Conservation (phyloP, 2,797 vertebrate genomes). For the Pangasius krempfi region DNA sequence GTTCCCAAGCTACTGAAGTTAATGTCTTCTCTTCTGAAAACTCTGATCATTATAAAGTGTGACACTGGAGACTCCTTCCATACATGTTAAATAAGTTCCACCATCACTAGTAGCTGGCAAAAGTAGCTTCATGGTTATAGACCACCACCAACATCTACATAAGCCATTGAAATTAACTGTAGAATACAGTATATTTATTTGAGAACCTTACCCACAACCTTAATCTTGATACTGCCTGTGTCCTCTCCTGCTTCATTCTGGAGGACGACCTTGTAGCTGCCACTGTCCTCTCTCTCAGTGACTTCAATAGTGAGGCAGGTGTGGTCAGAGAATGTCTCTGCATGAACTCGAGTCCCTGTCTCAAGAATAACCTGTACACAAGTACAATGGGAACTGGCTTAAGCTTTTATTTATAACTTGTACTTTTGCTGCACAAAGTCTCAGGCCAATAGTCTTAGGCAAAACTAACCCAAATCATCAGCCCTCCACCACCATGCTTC, state of each 20-base stretch:
- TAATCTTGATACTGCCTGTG: constrained; percentile 87
- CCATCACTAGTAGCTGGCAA: neutral
- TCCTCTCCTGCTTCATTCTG: constrained; percentile 98
- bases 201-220: constrained; percentile 90
- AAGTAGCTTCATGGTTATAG: neutral
- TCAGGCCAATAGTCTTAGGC: neutral
- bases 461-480: no score
- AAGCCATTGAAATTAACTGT: neutral
- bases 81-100: no score
- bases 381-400: neutral
- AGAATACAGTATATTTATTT: neutral
- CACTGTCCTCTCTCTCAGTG: constrained; percentile 90
- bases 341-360: constrained; percentile 82
- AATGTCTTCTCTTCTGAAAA: neutral
- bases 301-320: constrained; percentile 92
- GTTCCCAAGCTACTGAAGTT: neutral
- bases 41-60: neutral
- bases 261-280: constrained; percentile 89
- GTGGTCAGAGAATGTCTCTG: constrained; percentile 89
- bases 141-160: neutral
- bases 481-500: no score
- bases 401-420: neutral
- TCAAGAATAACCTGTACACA: constrained; percentile 85
- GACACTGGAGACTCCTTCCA: no score
- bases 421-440: neutral